Evolutionary conservation across 2,113 vertebrate genomes (phyloP).

Genomic region (Eonycteris spelaea): DNA sequence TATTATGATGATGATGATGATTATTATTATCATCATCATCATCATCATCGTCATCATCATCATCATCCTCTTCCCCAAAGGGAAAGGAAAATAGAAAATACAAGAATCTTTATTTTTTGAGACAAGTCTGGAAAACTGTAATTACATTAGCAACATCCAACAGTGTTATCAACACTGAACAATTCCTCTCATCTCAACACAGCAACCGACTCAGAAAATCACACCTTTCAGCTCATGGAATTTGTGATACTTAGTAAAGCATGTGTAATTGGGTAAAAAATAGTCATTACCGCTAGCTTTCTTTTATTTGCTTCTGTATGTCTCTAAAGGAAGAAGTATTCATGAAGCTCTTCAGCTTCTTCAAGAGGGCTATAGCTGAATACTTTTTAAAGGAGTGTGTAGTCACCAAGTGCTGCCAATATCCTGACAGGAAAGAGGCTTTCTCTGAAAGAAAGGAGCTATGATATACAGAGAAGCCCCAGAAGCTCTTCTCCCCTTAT

Average conservation of each 20-base stretch:
- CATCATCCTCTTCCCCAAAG: constrained; percentile 29
- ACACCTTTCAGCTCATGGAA: constrained; percentile 60
- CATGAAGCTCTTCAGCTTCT: background rate
- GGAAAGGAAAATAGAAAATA: constrained; percentile 55
- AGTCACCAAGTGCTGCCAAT: background rate
- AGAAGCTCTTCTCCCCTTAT: background rate
- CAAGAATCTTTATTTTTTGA: constrained; percentile 53
- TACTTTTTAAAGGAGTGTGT: background rate
- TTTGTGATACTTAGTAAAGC: constrained; percentile 68
- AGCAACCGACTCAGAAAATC: constrained; percentile 62
- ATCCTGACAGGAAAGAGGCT: background rate
- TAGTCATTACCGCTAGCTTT: constrained; percentile 41
- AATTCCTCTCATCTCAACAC: constrained; percentile 61
- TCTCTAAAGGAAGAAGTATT: constrained; percentile 28
- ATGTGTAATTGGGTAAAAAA: constrained; percentile 72
- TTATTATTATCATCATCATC: constrained; percentile 47
- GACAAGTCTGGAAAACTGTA: constrained; percentile 47
- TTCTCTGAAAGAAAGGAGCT: background rate
- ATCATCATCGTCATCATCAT: constrained; percentile 31
- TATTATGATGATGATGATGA: constrained; percentile 20
- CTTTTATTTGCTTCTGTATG: constrained; percentile 59
- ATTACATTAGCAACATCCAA: constrained; percentile 68
- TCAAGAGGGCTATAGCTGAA: background rate
- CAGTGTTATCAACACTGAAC: constrained; percentile 61
- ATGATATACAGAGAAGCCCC: background rate